Evolutionary conservation across 2,113 vertebrate genomes (phyloP).

Genomic region (Laterallus jamaicensis): DNA sequence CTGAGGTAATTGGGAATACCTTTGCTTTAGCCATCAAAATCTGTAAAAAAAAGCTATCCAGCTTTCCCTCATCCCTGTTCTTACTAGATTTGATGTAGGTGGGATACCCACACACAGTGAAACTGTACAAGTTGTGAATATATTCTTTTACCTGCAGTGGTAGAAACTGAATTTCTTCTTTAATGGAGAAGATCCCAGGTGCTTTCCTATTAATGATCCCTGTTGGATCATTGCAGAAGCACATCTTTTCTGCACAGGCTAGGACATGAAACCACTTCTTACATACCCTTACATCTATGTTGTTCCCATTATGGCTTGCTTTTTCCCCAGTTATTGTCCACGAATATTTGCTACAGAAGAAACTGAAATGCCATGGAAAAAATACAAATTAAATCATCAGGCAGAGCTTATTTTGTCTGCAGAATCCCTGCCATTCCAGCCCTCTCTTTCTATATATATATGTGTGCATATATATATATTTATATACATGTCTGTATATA

Average conservation of each 20-base stretch:
- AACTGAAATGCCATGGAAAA: background rate
- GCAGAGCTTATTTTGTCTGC: background rate
- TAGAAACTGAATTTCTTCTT: background rate
- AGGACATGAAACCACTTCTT: background rate
- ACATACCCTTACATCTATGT: background rate
- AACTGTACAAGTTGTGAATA: background rate
- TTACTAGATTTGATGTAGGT: background rate
- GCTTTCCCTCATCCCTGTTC: background rate
- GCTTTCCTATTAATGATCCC: background rate
- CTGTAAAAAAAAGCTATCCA: background rate
- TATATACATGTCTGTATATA: background rate
- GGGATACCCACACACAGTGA: background rate
- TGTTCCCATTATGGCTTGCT: background rate
- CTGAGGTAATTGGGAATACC: background rate
- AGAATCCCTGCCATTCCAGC: background rate
- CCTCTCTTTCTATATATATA: background rate
- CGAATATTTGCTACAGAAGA: constrained; percentile 11
- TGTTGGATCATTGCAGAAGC: background rate
- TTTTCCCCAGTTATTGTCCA: background rate
- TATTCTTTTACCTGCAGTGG: background rate
- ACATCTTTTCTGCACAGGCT: background rate
- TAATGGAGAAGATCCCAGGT: background rate
- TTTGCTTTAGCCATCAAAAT: background rate
- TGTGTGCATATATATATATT: background rate
- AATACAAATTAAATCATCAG: background rate